Conservation (phyloP, 2,888 invertebrate genomes). For the Acrobasis repandana region DNA sequence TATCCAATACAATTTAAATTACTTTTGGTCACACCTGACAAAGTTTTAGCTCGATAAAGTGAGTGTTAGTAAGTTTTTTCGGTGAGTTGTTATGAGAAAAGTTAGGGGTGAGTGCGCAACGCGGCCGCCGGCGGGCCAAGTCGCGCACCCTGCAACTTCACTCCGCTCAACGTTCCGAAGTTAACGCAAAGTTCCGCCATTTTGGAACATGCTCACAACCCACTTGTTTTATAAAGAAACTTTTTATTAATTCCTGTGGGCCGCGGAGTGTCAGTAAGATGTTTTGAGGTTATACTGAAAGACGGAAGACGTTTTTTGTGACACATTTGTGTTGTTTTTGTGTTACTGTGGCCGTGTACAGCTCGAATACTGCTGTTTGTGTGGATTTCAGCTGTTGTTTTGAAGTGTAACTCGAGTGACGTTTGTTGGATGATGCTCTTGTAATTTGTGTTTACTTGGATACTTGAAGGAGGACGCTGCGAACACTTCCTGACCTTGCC, state of each 20-base stretch:
- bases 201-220: conserved; percentile 84
- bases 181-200: conserved; percentile 84
- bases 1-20: conserved; percentile 37
- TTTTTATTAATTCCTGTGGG: conserved; percentile 84
- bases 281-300: conserved; percentile 80
- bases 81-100: conserved; percentile 68
- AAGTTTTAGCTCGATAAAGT: conserved; percentile 51
- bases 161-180: conserved; percentile 82
- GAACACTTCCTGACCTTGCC: conserved; percentile 59
- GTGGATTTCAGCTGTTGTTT: conserved; percentile 71
- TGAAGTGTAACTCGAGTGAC: conserved; percentile 74
- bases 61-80: conserved; percentile 62
- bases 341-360: conserved; percentile 52
- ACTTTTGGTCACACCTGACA: conserved; percentile 48
- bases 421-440: conserved; percentile 69
- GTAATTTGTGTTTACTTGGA: conserved; percentile 80
- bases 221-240: conserved; percentile 84
- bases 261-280: conserved; percentile 83
- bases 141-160: conserved; percentile 82
- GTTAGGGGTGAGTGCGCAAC: conserved; percentile 73
- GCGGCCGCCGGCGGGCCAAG: conserved; percentile 57
- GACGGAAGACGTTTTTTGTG: conserved; percentile 69
- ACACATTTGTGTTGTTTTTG: conserved; percentile 57
- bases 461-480: conserved; percentile 61
- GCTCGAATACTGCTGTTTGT: conserved; percentile 60